Base-by-base conservation (phyloP, 2,888 invertebrate species). In the Drosophila mimica region DNA sequence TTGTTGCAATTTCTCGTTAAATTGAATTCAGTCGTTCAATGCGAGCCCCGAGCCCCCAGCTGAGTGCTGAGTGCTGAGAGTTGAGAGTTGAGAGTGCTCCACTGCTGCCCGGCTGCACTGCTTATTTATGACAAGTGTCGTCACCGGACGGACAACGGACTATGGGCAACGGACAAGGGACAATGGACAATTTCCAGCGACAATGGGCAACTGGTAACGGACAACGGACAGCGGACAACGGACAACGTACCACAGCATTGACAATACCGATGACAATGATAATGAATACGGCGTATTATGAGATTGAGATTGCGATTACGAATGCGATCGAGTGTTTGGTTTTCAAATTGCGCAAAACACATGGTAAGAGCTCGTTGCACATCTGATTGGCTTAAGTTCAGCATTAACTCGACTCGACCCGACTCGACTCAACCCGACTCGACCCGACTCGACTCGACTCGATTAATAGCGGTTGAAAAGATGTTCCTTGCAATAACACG, bases 1-100 rank as follows among this genome's bases (percentile, higher is more conserved):
- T 85, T 85, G 84, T 89, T 87, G 89, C 84, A 85, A 85, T 89
- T 85, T 89, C 88, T 89, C 84, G 84, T 89, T 89, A 89, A 85
- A 85, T 85, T 85, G 89, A 85, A 85, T 85, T 85, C 89, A 84
- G 84, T 82, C 82, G 70, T 79, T 88, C 87, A 79, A 76, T 81
- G 74, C 69, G 54, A 82, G 69, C 74, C 53, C 49, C 17, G 40
- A 31, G 40, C 52, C 38, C 49, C 28, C 34, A 36, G 40, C 52
- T 33, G 54, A 59, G 59, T 46, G 40, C 20, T 34, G 34, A 56
- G 28, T 25, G 43, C 40, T 38, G 40, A 61, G 57, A 40, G 61
- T 34, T 54, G 70, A 64, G 52, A 36, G 38, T 34, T 54, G 70
- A 64, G 52, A 36, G 38, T 46, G 59, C 48, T 57, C 6, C 48